Base-by-base conservation (phyloP, 2,888 invertebrate species). In the Melanargia galathea region DNA sequence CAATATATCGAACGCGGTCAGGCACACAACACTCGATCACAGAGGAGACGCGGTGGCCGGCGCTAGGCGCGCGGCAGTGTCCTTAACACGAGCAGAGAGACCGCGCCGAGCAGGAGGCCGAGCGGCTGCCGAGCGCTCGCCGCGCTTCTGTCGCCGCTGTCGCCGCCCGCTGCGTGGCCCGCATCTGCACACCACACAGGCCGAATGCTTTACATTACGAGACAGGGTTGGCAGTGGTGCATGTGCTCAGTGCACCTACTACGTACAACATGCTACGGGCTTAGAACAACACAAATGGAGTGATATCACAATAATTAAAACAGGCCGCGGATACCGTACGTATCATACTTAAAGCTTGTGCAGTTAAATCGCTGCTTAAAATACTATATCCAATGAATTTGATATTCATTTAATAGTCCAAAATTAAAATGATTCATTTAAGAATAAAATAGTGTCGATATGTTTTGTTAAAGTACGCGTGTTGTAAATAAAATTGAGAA, bases 1-100 rank as follows among this genome's bases (percentile, higher is more conserved):
- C 86, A 84, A 83, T 83, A 84, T 83, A 86, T 75, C 81, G 84
- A 85, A 83, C 84, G 81, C 80, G 73, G 71, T 74, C 82, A 83
- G 77, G 77, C 84, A 87, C 84, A 81, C 85, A 77, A 76, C 73
- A 82, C 80, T 82, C 80, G 79, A 82, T 84, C 85, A 86, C 85
- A 84, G 84, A 80, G 90, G 87, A 87, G 90, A 73, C 85, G 87
- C 86, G 82, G 81, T 73, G 71, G 65, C 68, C 51, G 66, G 62
- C 72, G 76, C 77, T 73, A 73, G 68, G 70, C 73, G 68, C 71
- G 70, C 59, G 55, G 45, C 20, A 64, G 60, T 62, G 52, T 69
- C 72, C 74, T 67, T 68, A 70, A 67, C 71, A 67, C 68, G 73
- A 72, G 64, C 67, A 72, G 60, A 56, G 60, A 67, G 56, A 55